A percentile compares a stretch with the other conserved stretches of the same genome.
Conservation (phyloP, 2,113 vertebrate species). For the Scopus umbretta region DNA sequence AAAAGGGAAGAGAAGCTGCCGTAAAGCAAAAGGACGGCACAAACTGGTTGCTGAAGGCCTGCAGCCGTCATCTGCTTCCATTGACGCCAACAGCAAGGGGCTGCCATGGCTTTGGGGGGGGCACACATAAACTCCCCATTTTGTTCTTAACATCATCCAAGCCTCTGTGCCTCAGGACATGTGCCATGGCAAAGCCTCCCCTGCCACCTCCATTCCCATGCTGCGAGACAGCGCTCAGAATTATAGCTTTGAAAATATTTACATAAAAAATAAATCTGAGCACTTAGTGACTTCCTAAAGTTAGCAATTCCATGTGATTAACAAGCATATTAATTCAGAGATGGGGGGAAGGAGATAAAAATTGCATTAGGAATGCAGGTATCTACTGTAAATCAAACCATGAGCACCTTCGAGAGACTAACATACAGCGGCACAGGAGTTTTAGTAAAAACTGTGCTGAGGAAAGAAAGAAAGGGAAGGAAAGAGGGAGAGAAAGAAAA, state of each 20-base stretch:
- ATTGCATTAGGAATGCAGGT: constrained; percentile 51
- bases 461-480: neutral
- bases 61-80: neutral
- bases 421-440: neutral
- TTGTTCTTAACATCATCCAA: neutral
- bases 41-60: neutral
- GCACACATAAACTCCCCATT: neutral
- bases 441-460: neutral
- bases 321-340: constrained; percentile 48
- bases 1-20: neutral
- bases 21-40: fast-evolving
- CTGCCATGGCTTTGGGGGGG: neutral
- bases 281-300: neutral
- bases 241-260: constrained; percentile 55
- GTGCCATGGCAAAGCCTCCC: neutral
- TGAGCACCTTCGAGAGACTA: neutral
- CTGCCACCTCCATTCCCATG: neutral
- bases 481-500: neutral
- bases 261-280: constrained; percentile 42
- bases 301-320: constrained; percentile 39
- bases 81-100: neutral
- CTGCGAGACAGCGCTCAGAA: neutral
- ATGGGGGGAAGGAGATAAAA: neutral
- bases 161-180: neutral
- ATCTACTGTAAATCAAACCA: constrained; percentile 19